Percentiles rank a stretch among this genome's conserved stretches.
Conservation (phyloP, 2,113 vertebrate genomes). For the Calidris pugnax region DNA sequence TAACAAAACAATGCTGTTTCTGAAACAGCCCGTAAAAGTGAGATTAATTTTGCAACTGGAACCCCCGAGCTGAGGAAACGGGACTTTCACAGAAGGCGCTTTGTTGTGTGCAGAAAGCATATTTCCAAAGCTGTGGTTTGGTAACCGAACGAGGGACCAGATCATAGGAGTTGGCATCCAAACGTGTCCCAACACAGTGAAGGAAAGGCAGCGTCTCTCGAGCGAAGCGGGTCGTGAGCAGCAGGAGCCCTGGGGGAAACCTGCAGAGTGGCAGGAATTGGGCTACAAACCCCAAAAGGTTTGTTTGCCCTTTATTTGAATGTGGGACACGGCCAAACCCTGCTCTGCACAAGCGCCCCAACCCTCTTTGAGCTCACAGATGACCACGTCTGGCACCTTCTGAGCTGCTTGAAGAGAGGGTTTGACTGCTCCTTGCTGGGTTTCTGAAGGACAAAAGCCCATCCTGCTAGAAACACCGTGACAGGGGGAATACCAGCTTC, state of each 20-base stretch:
- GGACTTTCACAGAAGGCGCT: background rate
- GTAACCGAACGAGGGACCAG: background rate
- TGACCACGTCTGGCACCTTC: rapidly evolving
- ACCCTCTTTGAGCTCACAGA: background rate
- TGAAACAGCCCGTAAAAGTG: background rate
- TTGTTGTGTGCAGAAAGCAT: background rate
- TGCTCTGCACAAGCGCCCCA: background rate
- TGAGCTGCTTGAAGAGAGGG: background rate
- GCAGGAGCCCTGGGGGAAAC: background rate
- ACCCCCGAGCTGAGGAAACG: background rate
- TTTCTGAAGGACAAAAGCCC: background rate
- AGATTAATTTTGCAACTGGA: background rate
- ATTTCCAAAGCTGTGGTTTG: background rate
- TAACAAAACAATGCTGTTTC: background rate
- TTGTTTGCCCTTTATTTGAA: background rate
- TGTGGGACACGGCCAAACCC: background rate
- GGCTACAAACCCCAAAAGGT: background rate
- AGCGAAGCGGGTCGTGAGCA: rapidly evolving
- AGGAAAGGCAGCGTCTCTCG: background rate
- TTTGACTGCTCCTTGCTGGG: background rate
- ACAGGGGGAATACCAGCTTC: background rate
- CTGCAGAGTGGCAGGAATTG: rapidly evolving
- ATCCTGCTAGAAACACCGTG: background rate
- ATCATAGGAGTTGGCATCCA: background rate
- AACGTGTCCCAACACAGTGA: background rate